Percentiles rank a stretch among this genome's conserved stretches.
phyloP scores from a whole-genome alignment of 2,113 vertebrate genomes.

The Prietella phreatophila region DNA sequence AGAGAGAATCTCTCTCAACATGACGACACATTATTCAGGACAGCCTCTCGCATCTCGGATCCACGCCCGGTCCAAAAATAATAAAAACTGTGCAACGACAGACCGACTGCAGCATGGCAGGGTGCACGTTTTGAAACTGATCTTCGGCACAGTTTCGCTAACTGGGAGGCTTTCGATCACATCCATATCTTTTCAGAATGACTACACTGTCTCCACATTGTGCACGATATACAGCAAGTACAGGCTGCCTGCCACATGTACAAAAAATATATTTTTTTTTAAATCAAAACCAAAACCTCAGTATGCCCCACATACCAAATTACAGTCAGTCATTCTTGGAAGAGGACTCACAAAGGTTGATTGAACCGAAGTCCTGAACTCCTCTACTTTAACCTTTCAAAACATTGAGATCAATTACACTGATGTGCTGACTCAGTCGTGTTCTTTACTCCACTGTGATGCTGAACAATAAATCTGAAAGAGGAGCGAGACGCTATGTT shows the following conservation, averaged over 20 bases:
- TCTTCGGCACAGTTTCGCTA: neutral
- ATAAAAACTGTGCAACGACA: neutral
- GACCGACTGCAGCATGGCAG: neutral
- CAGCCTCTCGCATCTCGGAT: neutral
- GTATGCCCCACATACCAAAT: neutral
- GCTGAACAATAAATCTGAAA: neutral
- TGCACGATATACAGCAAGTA: neutral
- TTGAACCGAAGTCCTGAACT: neutral
- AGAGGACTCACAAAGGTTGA: neutral
- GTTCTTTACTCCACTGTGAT: neutral
- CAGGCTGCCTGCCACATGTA: neutral
- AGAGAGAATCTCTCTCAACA: neutral
- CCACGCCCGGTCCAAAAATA: neutral
- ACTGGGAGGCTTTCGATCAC: no score
- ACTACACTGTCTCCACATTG: neutral
- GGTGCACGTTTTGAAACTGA: slow-evolving; percentile 1
- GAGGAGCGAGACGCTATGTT: neutral
- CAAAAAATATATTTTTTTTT: neutral
- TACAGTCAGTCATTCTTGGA: neutral
- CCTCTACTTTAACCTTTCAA: neutral
- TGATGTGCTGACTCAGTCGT: neutral
- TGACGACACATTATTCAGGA: neutral
- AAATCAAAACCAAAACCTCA: neutral
- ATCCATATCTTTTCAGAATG: neutral
- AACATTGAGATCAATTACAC: neutral